Evolutionary conservation across 2,888 invertebrate genomes (phyloP), one percentile per base, ranked within the genome.

Genomic region (Habrosyne pyritoides): DNA sequence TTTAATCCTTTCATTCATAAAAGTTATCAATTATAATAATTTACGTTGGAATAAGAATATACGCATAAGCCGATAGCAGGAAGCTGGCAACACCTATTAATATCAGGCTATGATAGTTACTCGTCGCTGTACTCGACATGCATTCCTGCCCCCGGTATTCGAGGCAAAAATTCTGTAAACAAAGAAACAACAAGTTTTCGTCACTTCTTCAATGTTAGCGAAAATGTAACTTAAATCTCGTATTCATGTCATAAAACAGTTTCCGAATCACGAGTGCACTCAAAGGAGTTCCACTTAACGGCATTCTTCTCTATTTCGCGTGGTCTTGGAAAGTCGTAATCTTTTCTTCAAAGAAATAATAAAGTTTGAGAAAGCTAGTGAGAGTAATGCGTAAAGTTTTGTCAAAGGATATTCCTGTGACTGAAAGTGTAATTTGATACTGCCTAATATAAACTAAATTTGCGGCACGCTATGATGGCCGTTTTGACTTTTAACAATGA

Each of bases 81-180:
- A 83, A 60, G 55, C 81, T 68, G 2, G 75, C 73, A 55, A 79
- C 68, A 65, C 78, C 70, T 51, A 86, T 64, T 57, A 89, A 64
- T 22, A 79, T 28, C 53, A 73, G 36, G 59, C 73, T 81, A 51
- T 71, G 64, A 54, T 73, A 63, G 46, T 60, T 55, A 28, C 61
- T 60, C 10, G 71, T 62, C 12, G 81, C 84, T 47, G 66, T 72
- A 53, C 74, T 81, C 10, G 75, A 63, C 54, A 78, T 76, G 73
- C 92, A 92, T 68, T 91, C 91, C 56, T 86, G 84, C 1, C 83
- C 87, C 18, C 87, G 83, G 67, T 91, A 92, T 73, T 87, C 89
- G 54, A 88, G 74, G 77, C 92, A 92, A 75, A 88, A 92, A 71
- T 81, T 90, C 92, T 92, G 92, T 50, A 82, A 84, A 72, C 55